phyloP scores from a whole-genome alignment of 2,797 vertebrate genomes.

The Ptychadena robeensis region DNA sequence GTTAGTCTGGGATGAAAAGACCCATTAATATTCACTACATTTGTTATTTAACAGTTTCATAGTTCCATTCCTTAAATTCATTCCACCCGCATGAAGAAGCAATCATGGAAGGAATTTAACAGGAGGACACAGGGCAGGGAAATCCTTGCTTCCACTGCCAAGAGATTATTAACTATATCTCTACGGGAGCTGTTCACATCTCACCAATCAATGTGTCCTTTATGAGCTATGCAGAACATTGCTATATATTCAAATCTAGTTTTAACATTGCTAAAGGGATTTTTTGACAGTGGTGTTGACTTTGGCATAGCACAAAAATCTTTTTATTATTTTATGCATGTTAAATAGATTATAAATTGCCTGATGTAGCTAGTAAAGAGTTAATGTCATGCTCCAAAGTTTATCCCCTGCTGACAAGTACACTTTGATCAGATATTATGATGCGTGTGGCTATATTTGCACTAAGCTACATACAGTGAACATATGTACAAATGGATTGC shows the following conservation, averaged over 20 bases:
- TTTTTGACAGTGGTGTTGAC: background rate
- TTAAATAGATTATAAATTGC: background rate
- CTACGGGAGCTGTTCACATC: slow-evolving; percentile 22
- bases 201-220: slow-evolving; percentile 6
- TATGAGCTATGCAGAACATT: slow-evolving; percentile 1
- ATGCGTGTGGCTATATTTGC: background rate
- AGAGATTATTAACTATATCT: slow-evolving; percentile 30
- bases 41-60: slow-evolving; percentile 29
- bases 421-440: background rate
- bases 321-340: background rate
- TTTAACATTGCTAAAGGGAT: background rate
- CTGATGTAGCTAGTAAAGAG: background rate
- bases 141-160: slow-evolving; percentile 48
- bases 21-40: slow-evolving; percentile 12
- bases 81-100: slow-evolving; percentile 51
- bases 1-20: slow-evolving; percentile 4
- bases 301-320: background rate
- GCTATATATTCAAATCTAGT: background rate
- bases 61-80: slow-evolving; percentile 51
- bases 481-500: background rate
- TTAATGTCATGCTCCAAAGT: background rate
- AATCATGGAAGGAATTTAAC: slow-evolving; percentile 54
- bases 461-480: background rate
- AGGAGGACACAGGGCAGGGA: slow-evolving; percentile 38
- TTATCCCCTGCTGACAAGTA: background rate